These are phyloP conservation scores for Trichonephila inaurata DNA, from an alignment of 1,140 invertebrate species.

Conservation along the genomic window DNA sequence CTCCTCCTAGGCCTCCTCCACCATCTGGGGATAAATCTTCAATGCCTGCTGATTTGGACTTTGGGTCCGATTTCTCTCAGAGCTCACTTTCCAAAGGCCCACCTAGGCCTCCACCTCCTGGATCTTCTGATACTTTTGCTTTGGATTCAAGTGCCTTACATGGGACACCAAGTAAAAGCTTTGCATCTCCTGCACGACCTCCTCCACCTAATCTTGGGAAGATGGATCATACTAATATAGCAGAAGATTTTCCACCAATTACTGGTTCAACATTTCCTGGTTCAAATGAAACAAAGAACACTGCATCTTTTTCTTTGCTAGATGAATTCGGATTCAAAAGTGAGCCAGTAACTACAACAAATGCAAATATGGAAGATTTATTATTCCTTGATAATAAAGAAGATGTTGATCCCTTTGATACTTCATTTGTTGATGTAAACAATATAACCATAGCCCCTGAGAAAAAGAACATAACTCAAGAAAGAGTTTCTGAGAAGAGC, in stretches of 20 bases:
- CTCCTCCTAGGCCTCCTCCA: conserved; percentile 68
- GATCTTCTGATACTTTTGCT: conserved; percentile 55
- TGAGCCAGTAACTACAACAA: conserved; percentile 66
- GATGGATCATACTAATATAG: not conserved
- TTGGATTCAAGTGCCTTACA: conserved; percentile 75
- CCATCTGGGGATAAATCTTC: conserved; percentile 57
- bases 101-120: conserved; percentile 71
- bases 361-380: conserved; percentile 76
- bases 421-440: conserved; percentile 78
- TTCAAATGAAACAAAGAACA: conserved; percentile 82
- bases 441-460: conserved; percentile 31
- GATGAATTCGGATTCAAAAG: conserved; percentile 81
- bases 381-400: conserved; percentile 77
- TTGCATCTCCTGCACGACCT: conserved; percentile 66
- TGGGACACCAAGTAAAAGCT: conserved; percentile 53
- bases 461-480: conserved; percentile 31
- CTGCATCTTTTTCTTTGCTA: conserved; percentile 83
- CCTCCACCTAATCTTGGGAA: conserved; percentile 55
- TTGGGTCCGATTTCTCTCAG: conserved; percentile 55
- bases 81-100: conserved; percentile 61
- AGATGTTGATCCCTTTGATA: conserved; percentile 79
- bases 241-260: not conserved
- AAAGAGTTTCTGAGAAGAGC: conserved; percentile 57
- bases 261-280: conserved; percentile 84
- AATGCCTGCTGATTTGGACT: conserved; percentile 66